These are phyloP conservation scores for Lepidostoma basale DNA, from an alignment of 1,140 invertebrate species.

Conservation along the genomic window DNA sequence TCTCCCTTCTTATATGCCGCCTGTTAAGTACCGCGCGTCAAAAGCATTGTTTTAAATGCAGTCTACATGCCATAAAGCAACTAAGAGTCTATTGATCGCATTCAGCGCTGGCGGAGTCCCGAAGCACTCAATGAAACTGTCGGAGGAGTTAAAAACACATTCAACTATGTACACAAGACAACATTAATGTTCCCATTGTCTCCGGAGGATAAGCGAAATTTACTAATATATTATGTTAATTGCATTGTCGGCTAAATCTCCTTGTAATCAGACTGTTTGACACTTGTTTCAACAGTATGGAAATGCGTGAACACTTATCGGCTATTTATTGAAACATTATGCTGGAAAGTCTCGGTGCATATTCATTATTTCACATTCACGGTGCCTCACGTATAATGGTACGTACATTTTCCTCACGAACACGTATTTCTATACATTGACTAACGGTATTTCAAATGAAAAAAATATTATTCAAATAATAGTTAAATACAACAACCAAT, in stretches of 20 bases:
- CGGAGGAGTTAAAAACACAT: neutral
- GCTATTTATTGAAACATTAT: neutral
- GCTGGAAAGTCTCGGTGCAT: too few relatives aligned
- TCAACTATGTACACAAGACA: neutral
- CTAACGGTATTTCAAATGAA: neutral
- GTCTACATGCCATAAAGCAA: neutral
- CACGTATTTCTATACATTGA: neutral
- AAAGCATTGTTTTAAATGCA: too few relatives aligned
- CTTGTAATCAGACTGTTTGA: neutral
- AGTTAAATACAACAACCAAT: too few relatives aligned
- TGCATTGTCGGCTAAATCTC: neutral
- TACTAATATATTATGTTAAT: slow-evolving; percentile 11
- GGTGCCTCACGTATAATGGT: neutral
- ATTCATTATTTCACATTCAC: too few relatives aligned
- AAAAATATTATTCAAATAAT: neutral
- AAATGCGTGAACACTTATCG: neutral
- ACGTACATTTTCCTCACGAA: neutral
- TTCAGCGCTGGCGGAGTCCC: neutral
- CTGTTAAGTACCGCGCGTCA: too few relatives aligned
- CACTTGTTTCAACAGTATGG: slow-evolving; percentile 12
- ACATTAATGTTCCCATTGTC: neutral
- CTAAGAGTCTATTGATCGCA: neutral
- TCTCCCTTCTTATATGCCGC: too few relatives aligned
- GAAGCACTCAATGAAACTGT: slow-evolving; percentile 12
- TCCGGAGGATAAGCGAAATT: slow-evolving; percentile 10